Evolutionary conservation across 2,113 vertebrate species (phyloP), one percentile per base, ranked within the genome.

Genomic region (Engraulis encrasicolus): DNA sequence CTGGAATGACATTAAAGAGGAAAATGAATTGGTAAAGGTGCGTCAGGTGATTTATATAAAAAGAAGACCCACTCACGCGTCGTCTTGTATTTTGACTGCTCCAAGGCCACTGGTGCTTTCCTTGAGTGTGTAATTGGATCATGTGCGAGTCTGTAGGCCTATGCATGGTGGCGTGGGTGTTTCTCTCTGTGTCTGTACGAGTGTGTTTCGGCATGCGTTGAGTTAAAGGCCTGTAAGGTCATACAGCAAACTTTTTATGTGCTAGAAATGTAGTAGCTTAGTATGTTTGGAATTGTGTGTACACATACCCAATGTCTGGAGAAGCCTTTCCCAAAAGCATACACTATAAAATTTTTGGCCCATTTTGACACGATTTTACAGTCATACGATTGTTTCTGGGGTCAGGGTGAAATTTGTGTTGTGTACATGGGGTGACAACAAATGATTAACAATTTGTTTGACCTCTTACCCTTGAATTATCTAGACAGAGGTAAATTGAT

Each of bases 31-130:
- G 66, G 27, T 34, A 74, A 74, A 74, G 66, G 12, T 74, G 27
- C 27, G 12, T 74, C 66, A 74, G 66, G 66, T 74, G 66, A 74
- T 74, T 74, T 31, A 74, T 74, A 74, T 74, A 74, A 74, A 74
- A 74, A 31, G 23, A 34, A 36, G 31, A 31, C 27, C 31, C 34
- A 74, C 66, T 34, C 27, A 23, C 31, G 66, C 17, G 66, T 14
- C 66, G 66, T 17, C 31, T 74, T 14, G 12, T n/a, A n/a, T 74
- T 74, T 74, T 66, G 6, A 66, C n/a, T 66, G 58, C 27, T 23
- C 27, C 58, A 66, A 23, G 66, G 17, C 14, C 9, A 9, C 9
- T 34, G 27, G 58, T 66, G 23, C 58, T 15, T 74, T 74, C 58
- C 31, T 74, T 74, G 27, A 74, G 27, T 34, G 9, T 15, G 23